Conservation (phyloP, 1,140 invertebrate genomes). For the Pollicipes pollicipes region DNA sequence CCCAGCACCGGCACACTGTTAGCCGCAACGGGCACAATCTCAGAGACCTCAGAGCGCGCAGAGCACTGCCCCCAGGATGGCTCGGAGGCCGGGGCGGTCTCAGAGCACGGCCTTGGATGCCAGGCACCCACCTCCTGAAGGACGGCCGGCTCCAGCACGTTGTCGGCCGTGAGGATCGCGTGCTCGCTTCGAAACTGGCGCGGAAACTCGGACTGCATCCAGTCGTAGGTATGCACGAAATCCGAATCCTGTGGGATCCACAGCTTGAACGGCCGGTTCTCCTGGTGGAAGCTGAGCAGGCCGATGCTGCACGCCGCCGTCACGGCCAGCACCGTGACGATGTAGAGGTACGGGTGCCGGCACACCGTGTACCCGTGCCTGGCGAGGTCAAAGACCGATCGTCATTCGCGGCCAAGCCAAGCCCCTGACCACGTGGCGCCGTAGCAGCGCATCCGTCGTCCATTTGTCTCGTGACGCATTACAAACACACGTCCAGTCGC, state of each 20-base stretch:
- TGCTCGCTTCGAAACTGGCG: conserved; percentile 40
- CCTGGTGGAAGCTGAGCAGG: conserved; percentile 37
- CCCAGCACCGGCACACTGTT: too few relatives aligned
- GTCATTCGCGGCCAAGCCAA: too few relatives aligned
- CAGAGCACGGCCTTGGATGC: too few relatives aligned
- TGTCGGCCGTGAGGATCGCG: conserved; percentile 40
- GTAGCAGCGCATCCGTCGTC: too few relatives aligned
- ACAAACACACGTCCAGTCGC: too few relatives aligned
- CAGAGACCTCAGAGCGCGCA: too few relatives aligned
- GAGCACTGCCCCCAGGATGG: too few relatives aligned
- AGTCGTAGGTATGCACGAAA: conserved; percentile 46
- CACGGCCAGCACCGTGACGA: conserved; percentile 32
- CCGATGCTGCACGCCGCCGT: conserved; percentile 34
- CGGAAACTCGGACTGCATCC: conserved; percentile 46
- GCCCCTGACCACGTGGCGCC: too few relatives aligned
- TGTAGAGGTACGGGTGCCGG: conserved; percentile 33
- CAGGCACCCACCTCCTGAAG: conserved; percentile 25
- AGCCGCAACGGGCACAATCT: too few relatives aligned
- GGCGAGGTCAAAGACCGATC: conserved; percentile 15
- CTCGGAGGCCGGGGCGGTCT: too few relatives aligned
- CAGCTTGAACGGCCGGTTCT: conserved; percentile 47
- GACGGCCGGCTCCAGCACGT: conserved; percentile 40
- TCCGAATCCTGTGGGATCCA: conserved; percentile 49
- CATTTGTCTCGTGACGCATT: too few relatives aligned
- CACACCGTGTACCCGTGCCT: conserved; percentile 20